These are phyloP conservation scores for Neodontobutis hainanensis DNA, from an alignment of 2,113 vertebrate genomes.

Conservation along the genomic window DNA sequence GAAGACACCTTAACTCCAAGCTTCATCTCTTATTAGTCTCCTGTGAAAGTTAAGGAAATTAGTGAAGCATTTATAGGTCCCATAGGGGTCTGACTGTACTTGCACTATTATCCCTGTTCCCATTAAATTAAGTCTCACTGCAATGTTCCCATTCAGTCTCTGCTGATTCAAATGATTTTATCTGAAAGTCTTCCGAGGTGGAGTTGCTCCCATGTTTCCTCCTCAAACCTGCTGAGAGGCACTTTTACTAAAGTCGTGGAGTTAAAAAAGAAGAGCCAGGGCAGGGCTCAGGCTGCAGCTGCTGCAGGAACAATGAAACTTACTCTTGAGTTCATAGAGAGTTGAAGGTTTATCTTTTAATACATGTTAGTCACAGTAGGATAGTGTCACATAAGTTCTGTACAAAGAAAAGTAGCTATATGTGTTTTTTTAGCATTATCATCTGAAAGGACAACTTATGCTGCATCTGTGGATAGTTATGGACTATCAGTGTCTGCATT, in stretches of 20 bases:
- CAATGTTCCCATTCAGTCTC: conserved; percentile 5
- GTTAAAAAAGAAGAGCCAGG: background rate
- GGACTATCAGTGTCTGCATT: too few species aligned
- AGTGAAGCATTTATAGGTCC: conserved; percentile 10
- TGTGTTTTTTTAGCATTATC: too few species aligned
- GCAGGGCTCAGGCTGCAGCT: too few species aligned
- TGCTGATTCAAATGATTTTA: conserved; percentile 14
- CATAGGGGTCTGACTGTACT: background rate
- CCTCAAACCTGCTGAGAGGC: conserved; percentile 4
- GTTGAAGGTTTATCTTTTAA: too few species aligned
- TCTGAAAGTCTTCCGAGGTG: background rate
- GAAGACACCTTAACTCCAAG: background rate
- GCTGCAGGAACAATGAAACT: background rate
- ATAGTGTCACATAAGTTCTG: too few species aligned
- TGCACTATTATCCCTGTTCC: conserved; percentile 3
- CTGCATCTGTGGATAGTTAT: too few species aligned
- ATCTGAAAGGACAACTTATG: too few species aligned
- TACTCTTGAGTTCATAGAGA: background rate
- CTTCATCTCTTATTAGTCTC: background rate
- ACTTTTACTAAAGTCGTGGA: background rate
- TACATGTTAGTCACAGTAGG: too few species aligned
- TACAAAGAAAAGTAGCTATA: too few species aligned
- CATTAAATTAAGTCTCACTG: conserved; percentile 6
- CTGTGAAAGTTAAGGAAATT: background rate
- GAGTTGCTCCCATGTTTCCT: background rate